These are phyloP conservation scores for Acrocephalus kingi DNA, from an alignment of 2,113 vertebrate species.

Conservation along the genomic window DNA sequence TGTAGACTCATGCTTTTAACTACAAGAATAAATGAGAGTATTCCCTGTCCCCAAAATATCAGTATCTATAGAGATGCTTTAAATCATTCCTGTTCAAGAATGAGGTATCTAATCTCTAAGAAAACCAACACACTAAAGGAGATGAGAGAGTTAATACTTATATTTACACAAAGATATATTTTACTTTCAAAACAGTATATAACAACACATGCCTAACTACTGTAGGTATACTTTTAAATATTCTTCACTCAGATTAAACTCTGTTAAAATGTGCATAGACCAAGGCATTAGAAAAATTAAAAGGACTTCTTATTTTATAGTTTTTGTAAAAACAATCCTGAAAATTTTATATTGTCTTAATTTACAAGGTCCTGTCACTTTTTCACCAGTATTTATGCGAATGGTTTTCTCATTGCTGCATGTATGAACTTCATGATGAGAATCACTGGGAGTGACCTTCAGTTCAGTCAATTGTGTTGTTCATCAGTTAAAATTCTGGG, in stretches of 20 bases:
- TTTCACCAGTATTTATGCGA: neutral
- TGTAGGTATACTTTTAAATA: constrained; percentile 18
- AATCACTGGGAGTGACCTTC: neutral
- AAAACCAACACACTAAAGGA: neutral
- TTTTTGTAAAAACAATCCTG: constrained; percentile 25
- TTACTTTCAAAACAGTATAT: neutral
- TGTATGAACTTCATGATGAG: neutral
- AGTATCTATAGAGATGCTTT: neutral
- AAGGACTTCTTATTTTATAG: neutral
- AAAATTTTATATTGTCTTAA: constrained; percentile 13
- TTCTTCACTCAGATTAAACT: constrained; percentile 30
- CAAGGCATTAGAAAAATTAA: constrained; percentile 62
- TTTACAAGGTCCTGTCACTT: neutral
- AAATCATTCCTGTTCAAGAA: constrained; percentile 1
- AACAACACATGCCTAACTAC: constrained; percentile 16
- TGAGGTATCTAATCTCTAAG: neutral
- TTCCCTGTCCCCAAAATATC: neutral
- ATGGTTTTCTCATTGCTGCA: neutral
- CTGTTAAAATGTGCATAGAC: constrained; percentile 51
- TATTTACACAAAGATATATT: constrained; percentile 10
- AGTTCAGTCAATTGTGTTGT: neutral
- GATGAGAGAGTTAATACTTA: neutral
- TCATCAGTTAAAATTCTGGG: neutral
- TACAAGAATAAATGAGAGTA: neutral
- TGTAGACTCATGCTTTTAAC: constrained; percentile 5